Percentiles rank a stretch among this genome's conserved stretches.
Evolutionary conservation across 2,113 vertebrate species (phyloP).

Genomic region (Thunnus maccoyii): DNA sequence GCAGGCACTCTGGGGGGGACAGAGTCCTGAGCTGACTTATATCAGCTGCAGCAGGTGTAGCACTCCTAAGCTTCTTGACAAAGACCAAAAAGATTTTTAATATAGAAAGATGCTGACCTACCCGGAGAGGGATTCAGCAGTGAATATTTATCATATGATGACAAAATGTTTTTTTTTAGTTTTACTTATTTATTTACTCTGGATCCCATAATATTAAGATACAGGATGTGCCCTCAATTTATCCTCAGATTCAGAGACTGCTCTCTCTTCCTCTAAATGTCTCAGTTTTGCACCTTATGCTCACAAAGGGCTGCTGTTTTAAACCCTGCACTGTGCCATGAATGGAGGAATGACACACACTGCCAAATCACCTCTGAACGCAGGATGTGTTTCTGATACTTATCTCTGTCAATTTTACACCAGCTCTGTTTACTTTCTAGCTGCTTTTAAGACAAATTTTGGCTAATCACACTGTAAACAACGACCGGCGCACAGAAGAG

Average conservation of each 20-base stretch:
- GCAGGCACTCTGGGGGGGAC: conserved; percentile 34
- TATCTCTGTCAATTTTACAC: conserved; percentile 25
- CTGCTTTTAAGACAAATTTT: conserved; percentile 10
- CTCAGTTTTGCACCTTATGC: conserved; percentile 2
- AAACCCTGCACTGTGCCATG: conserved; percentile 24
- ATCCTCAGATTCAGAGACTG: background rate
- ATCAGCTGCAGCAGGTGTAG: conserved; percentile 69
- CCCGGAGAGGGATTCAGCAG: conserved; percentile 17
- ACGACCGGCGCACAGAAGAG: too few species aligned
- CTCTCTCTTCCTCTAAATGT: background rate
- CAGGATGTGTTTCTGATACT: conserved; percentile 19
- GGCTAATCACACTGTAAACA: too few species aligned
- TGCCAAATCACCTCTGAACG: conserved; percentile 44
- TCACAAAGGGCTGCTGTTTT: conserved; percentile 12
- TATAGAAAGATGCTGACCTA: conserved; percentile 54
- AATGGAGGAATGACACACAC: conserved; percentile 19
- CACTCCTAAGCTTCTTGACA: conserved; percentile 18
- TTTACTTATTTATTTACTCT: background rate
- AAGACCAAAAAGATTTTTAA: conserved; percentile 35
- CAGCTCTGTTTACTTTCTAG: conserved; percentile 5
- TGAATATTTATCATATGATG: conserved; percentile 12
- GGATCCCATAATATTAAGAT: background rate
- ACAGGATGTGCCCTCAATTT: background rate
- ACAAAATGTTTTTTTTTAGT: conserved; percentile 23
- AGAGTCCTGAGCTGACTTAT: conserved; percentile 50